These are phyloP conservation scores for Fratercula arctica DNA, from an alignment of 2,797 vertebrate species.

Conservation along the genomic window DNA sequence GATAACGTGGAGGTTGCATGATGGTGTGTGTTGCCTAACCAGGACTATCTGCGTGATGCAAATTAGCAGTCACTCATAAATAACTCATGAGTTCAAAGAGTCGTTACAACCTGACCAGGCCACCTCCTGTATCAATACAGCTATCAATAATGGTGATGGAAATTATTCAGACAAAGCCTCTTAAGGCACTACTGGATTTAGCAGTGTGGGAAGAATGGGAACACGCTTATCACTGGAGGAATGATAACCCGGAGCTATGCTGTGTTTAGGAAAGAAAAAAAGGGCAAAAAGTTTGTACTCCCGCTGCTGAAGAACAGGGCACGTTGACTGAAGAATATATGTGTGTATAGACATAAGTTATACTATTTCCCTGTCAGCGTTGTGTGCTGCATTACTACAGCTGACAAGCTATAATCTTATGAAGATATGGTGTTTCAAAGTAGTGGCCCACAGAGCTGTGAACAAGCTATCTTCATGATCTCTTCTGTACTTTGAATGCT, in stretches of 20 bases:
- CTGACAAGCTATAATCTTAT: not conserved
- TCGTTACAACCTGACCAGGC: not conserved
- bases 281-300: not conserved
- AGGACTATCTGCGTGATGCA: not conserved
- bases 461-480: not conserved
- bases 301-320: not conserved
- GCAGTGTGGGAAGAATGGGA: not conserved
- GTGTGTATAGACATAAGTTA: not conserved
- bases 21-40: not conserved
- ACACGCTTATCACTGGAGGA: not conserved
- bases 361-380: not conserved
- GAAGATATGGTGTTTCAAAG: not conserved
- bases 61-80: conserved; percentile 19
- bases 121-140: conserved; percentile 22
- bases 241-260: not conserved
- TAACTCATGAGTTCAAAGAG: conserved; percentile 18
- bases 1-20: not conserved
- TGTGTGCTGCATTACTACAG: not conserved
- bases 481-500: not conserved
- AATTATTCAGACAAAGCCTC: conserved; percentile 10
- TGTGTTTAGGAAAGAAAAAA: not conserved
- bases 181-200: conserved; percentile 29
- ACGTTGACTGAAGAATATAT: not conserved
- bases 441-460: not conserved
- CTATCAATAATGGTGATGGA: conserved; percentile 36